These are phyloP conservation scores for Drosophila paranaensis DNA, from an alignment of 2,888 invertebrate species.

Conservation along the genomic window DNA sequence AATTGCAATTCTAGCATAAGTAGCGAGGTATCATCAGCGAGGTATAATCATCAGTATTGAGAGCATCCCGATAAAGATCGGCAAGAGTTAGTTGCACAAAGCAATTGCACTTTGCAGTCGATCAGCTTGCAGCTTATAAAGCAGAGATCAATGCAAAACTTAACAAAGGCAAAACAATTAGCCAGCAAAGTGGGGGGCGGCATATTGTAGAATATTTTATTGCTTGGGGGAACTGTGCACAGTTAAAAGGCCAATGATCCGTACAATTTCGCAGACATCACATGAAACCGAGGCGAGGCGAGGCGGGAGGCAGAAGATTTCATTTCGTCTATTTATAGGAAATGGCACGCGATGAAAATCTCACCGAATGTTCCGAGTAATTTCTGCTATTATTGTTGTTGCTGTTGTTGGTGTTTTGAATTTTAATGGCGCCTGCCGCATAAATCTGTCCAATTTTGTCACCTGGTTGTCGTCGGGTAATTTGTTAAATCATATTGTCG, in stretches of 20 bases:
- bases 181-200: conserved; percentile 2
- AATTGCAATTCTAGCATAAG: too few species aligned
- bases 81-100: not conserved
- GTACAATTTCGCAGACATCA: conserved; percentile 19
- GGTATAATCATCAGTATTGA: too few species aligned
- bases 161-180: not conserved
- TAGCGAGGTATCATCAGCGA: too few species aligned
- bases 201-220: conserved; percentile 10
- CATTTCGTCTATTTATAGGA: conserved; percentile 47
- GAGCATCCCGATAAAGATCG: not conserved
- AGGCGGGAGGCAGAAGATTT: conserved; percentile 5
- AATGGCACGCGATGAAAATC: conserved; percentile 52
- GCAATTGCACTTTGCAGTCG: not conserved
- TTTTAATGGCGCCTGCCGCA: conserved; percentile 27
- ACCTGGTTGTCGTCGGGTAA: conserved; percentile 64
- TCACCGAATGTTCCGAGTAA: not conserved
- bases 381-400: not conserved
- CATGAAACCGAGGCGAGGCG: conserved; percentile 3
- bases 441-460: conserved; percentile 62
- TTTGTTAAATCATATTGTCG: conserved; percentile 58
- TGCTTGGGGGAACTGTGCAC: not conserved
- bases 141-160: not conserved
- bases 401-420: conserved; percentile 2
- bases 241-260: conserved; percentile 42
- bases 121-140: not conserved